Evolutionary conservation across 2,797 vertebrate genomes (phyloP).

Genomic region (Zenarchopterus dispar): DNA sequence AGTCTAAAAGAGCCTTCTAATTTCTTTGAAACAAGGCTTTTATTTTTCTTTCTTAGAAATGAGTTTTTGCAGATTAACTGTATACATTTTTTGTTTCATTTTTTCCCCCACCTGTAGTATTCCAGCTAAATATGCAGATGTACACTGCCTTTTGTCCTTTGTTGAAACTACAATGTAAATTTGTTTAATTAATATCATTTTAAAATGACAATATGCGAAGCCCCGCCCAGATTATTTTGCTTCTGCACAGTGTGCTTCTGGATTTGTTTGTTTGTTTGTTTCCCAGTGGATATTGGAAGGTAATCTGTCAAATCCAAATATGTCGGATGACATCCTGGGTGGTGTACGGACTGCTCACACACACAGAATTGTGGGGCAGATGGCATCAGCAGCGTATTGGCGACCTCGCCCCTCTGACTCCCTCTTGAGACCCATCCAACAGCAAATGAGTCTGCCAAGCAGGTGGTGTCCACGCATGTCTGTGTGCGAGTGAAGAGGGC

Average conservation of each 20-base stretch:
- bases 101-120: not conserved
- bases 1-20: no score
- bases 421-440: conserved; percentile 56
- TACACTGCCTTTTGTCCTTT: not conserved
- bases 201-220: not conserved
- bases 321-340: conserved; percentile 39
- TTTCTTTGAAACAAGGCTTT: no score
- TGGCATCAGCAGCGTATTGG: conserved; percentile 56
- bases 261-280: conserved; percentile 10
- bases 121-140: not conserved
- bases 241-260: conserved; percentile 32
- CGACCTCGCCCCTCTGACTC: conserved; percentile 49
- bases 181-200: no score
- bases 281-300: conserved; percentile 27
- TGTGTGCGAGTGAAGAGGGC: conserved; percentile 23
- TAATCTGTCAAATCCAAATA: conserved; percentile 46
- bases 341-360: conserved; percentile 16
- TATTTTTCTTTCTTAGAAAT: no score
- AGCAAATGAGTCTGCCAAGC: conserved; percentile 52
- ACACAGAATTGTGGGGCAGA: conserved; percentile 55
- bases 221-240: conserved; percentile 8
- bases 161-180: not conserved
- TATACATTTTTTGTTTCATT: no score
- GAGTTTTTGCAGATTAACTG: no score
- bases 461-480: conserved; percentile 50